Percentiles rank a stretch among this genome's conserved stretches.
phyloP scores from a whole-genome alignment of 2,888 invertebrate species.

The Parascotia fuliginaria region DNA sequence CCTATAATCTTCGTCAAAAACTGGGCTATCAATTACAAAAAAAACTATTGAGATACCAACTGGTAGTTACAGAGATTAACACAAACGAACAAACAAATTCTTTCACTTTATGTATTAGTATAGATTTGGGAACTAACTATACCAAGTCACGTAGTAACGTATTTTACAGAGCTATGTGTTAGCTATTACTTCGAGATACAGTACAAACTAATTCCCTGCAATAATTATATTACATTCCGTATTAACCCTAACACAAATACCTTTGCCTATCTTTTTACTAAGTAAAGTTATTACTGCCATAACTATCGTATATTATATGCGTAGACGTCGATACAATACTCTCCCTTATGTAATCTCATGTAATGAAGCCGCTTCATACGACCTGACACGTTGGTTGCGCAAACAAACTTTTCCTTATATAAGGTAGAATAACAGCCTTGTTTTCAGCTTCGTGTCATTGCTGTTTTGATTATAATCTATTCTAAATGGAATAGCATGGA shows the following conservation, averaged over 20 bases:
- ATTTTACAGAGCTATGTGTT: too few relatives aligned
- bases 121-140: too few relatives aligned
- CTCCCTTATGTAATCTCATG: conserved; percentile 11
- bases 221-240: neutral
- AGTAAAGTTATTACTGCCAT: conserved; percentile 13
- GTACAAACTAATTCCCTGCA: too few relatives aligned
- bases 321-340: conserved; percentile 5
- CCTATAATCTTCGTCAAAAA: too few relatives aligned
- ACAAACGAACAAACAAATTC: too few relatives aligned
- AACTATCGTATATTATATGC: conserved; percentile 3
- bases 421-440: conserved; percentile 2
- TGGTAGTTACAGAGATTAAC: too few relatives aligned
- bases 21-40: too few relatives aligned
- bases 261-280: conserved; percentile 1
- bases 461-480: neutral
- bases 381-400: neutral
- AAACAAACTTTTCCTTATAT: conserved; percentile 2
- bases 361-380: conserved; percentile 14
- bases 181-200: too few relatives aligned
- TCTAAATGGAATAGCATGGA: neutral
- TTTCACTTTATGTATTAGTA: too few relatives aligned
- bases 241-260: neutral
- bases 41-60: too few relatives aligned
- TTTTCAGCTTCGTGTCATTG: neutral
- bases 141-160: too few relatives aligned